Evolutionary conservation across 2,113 vertebrate genomes (phyloP).

Genomic region (Aviceda subcristata): DNA sequence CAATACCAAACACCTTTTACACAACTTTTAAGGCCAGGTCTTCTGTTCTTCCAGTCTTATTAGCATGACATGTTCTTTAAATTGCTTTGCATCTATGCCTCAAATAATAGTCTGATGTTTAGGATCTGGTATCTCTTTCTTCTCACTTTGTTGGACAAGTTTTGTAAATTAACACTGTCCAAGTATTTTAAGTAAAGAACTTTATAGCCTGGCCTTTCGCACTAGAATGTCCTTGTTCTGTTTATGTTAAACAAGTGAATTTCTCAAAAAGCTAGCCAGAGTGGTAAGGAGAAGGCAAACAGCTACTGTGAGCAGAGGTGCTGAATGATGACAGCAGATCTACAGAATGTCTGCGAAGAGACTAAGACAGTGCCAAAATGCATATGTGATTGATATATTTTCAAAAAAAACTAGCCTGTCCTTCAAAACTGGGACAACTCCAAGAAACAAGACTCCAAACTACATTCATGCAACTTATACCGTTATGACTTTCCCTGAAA

Average conservation of each 20-base stretch:
- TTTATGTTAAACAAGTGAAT: neutral
- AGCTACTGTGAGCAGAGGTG: neutral
- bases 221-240: neutral
- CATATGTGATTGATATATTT: neutral
- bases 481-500: neutral
- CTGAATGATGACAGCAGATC: neutral
- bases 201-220: neutral
- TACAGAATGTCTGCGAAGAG: neutral
- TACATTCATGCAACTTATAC: neutral
- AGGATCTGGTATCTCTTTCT: neutral
- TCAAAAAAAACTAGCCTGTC: neutral
- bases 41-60: neutral
- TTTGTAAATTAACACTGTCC: neutral
- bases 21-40: neutral
- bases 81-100: neutral
- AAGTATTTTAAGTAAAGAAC: neutral
- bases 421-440: neutral
- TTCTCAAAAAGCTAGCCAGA: neutral
- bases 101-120: neutral
- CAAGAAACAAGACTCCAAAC: neutral
- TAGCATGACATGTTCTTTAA: neutral
- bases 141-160: neutral
- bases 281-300: neutral
- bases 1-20: neutral
- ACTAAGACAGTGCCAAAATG: neutral